Base-by-base conservation (phyloP, 2,888 invertebrate species). In the Abscondita cerata region DNA sequence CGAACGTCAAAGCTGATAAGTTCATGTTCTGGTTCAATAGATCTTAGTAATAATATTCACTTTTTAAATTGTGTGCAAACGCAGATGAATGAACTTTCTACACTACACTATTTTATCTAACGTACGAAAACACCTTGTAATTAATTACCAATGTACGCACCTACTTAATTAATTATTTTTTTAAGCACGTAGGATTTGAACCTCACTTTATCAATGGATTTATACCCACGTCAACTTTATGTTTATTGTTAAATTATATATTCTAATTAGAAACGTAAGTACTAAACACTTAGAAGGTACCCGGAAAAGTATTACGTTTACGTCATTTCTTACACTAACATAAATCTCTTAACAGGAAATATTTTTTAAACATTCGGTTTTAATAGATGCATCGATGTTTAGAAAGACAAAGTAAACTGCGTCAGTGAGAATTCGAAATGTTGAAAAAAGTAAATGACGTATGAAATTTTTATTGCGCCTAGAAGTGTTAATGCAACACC, bases 1-100 rank as follows among this genome's bases (percentile, higher is more conserved):
- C 59, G 53, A 38, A 41, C 48, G 46, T 59, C 59, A 41, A 33
- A 53, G 48, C 53, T 59, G 53, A 54, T 59, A 33, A n/a, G 38
- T 50, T 50, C 34, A 18, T 41, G 33, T 34, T 52, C 46, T 18
- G 44, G 44, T 52, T 46, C 46, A 47, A 36, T 19, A 54, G 48
- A 53, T 59, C 5, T 25, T 25, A 48, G 38, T 53, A 33, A 59
- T 25, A 59, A 59, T 46, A 59, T 13, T 4, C 12, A n/a, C 13
- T 4, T 38, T 38, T 33, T 5, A 33, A 38, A 38, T 13, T 38
- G 38, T 33, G 33, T 38, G n/a, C n/a, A 38, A 38, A 4, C 9
- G 38, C 13, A 8, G 38, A 38, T n/a, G 38, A 38, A 38, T 38
- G 38, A 38, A 38, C 38, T 13, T 38, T 38, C 9, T 38, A n/a